phyloP scores from a whole-genome alignment of 2,888 invertebrate genomes.

The Drosophila percnosoma region DNA sequence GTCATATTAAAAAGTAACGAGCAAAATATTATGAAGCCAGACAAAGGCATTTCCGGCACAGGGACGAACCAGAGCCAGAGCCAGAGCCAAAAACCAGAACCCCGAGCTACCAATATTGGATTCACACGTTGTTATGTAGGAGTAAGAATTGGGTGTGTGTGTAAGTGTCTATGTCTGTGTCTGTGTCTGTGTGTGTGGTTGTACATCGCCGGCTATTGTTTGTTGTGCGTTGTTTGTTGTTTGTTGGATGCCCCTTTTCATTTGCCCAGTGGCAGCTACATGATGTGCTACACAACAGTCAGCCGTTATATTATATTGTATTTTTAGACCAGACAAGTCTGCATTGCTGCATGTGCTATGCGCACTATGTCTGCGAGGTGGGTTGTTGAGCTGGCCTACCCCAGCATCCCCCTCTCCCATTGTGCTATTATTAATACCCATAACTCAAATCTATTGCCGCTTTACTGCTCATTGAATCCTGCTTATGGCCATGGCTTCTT shows the following conservation, averaged over 20 bases:
- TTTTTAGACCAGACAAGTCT: slow-evolving; percentile 71
- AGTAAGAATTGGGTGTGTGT: slow-evolving; percentile 30
- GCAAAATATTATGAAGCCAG: slow-evolving; percentile 79
- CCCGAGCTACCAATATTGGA: slow-evolving; percentile 62
- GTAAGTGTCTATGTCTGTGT: background rate
- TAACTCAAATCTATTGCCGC: slow-evolving; percentile 81
- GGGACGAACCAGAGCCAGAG: slow-evolving; percentile 16
- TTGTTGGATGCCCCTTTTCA: slow-evolving; percentile 47
- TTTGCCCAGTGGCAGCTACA: slow-evolving; percentile 40
- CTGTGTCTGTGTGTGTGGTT: slow-evolving; percentile 22
- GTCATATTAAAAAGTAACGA: slow-evolving; percentile 80
- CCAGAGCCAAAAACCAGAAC: slow-evolving; percentile 13
- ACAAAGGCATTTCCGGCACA: slow-evolving; percentile 77
- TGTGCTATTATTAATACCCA: slow-evolving; percentile 79
- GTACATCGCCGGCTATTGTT: slow-evolving; percentile 35
- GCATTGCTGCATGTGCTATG: slow-evolving; percentile 68
- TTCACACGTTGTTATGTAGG: slow-evolving; percentile 67
- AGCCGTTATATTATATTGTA: slow-evolving; percentile 67
- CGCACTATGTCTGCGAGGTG: slow-evolving; percentile 19
- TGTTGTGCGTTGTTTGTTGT: slow-evolving; percentile 35
- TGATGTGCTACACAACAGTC: slow-evolving; percentile 38
- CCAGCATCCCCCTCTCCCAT: slow-evolving; percentile 5
- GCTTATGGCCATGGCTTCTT: slow-evolving; percentile 58
- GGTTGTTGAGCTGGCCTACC: slow-evolving; percentile 7
- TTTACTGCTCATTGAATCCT: slow-evolving; percentile 78